A percentile compares a stretch with the other conserved stretches of the same genome.
Evolutionary conservation across 1,140 invertebrate genomes (phyloP).

Genomic region (Rhizoglyphus robini): DNA sequence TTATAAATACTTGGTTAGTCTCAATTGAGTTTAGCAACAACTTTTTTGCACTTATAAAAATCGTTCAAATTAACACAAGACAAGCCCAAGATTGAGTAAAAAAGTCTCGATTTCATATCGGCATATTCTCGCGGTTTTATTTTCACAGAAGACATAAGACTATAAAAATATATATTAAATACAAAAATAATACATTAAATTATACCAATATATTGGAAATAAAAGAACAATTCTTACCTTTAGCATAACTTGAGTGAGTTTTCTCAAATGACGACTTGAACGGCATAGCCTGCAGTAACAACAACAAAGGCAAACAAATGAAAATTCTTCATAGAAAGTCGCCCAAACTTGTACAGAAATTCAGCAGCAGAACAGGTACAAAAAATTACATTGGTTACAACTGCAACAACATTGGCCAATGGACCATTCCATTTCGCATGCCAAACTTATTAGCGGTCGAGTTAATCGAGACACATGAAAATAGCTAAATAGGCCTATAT

Average conservation of each 20-base stretch:
- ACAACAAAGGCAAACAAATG: too few species aligned
- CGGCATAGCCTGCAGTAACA: too few species aligned
- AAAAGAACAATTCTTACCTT: not conserved
- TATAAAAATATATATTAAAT: not conserved
- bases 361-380: too few species aligned
- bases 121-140: constrained; percentile 41
- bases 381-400: too few species aligned
- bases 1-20: constrained; percentile 31
- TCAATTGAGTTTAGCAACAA: constrained; percentile 31
- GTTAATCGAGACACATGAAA: too few species aligned
- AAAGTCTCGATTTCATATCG: constrained; percentile 68
- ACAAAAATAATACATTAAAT: not conserved
- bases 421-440: too few species aligned
- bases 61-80: constrained; percentile 56
- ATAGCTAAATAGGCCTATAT: too few species aligned
- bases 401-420: too few species aligned
- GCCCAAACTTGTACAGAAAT: too few species aligned
- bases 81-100: constrained; percentile 69
- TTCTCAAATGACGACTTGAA: constrained; percentile 32
- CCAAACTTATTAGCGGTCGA: too few species aligned
- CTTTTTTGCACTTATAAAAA: constrained; percentile 36
- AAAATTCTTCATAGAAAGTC: too few species aligned
- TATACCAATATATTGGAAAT: not conserved
- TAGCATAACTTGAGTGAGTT: constrained; percentile 37
- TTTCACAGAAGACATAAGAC: constrained; percentile 27